Evolutionary conservation across 1,140 invertebrate species (phyloP).

Genomic region (Zophobas atratus): DNA sequence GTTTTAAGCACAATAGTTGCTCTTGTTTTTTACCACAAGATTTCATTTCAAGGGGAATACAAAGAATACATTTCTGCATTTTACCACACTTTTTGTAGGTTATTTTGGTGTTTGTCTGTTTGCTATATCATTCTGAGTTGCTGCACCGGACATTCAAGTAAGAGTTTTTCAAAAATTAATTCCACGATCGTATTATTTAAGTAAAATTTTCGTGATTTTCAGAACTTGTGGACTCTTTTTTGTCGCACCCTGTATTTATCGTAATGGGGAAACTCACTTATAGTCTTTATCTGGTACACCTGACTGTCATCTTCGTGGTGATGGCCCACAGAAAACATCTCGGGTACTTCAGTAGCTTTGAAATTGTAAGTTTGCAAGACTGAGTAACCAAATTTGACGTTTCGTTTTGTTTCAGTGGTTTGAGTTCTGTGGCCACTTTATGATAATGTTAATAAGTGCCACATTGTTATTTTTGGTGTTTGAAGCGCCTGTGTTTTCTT

Average conservation of each 20-base stretch:
- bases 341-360: too few relatives aligned
- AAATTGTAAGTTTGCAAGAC: too few relatives aligned
- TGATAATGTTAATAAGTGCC: too few relatives aligned
- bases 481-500: too few relatives aligned
- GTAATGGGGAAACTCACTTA: slow-evolving; percentile 1
- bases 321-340: too few relatives aligned
- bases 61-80: neutral
- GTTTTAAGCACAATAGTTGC: neutral
- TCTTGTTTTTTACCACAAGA: neutral
- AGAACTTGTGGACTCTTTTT: slow-evolving; percentile 9
- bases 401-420: too few relatives aligned
- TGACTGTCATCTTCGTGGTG: neutral
- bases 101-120: neutral
- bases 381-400: too few relatives aligned
- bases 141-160: neutral
- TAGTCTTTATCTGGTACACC: slow-evolving; percentile 4
- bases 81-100: slow-evolving; percentile 23
- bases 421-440: too few relatives aligned
- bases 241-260: slow-evolving; percentile 10
- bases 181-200: neutral
- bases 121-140: slow-evolving; percentile 6
- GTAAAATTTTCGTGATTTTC: neutral
- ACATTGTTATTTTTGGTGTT: too few relatives aligned
- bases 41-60: neutral
- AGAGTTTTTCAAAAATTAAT: neutral